Evolutionary conservation across 2,113 vertebrate species (phyloP), one percentile per base, ranked within the genome.

Genomic region (Pedionomus torquatus): DNA sequence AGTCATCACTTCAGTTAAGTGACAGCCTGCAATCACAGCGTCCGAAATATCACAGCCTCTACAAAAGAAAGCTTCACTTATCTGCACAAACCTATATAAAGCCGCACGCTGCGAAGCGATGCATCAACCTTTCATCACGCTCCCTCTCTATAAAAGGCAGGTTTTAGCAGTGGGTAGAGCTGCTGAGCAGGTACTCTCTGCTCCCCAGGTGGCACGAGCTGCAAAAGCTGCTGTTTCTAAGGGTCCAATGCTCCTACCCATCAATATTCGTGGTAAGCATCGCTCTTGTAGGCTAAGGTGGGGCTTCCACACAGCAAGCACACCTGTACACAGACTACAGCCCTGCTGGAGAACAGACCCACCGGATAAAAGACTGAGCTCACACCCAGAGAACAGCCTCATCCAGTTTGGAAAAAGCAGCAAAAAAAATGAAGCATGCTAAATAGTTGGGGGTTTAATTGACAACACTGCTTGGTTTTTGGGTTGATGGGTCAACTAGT

Each of bases 1-100:
- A 95, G 49, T 57, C 75, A 89, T 87, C 72, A 60, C 80, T 89
- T 92, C 81, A 94, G 65, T 64, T 60, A 80, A 77, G 54, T 89
- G 93, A 96, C 94, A 96, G 93, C 89, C 89, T 89, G 83, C 89
- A 95, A 95, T 94, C 93, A 87, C 70, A 95, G 91, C 87, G 89
- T 91, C 49, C 70, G 81, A 94, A 96, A 92, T 66, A 89, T 10
- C 71, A 57, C 79, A 91, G 94, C 51, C 35, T 78, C 80, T 87
- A 87, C 87, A 91, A 93, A 94, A 95, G 89, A 19, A 91, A 91
- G 39, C 77, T 82, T 69, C 74, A 60, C 26, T 66, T 89, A 66
- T 68, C 87, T 78, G 41, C 2, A 0, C 5, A 1, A 81, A 52
- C 61, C 93, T 91, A 91, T 60, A 78, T 68, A 92, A 94, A 95